Base-by-base conservation (phyloP, 2,797 vertebrate genomes). In the Limnodromus scolopaceus region DNA sequence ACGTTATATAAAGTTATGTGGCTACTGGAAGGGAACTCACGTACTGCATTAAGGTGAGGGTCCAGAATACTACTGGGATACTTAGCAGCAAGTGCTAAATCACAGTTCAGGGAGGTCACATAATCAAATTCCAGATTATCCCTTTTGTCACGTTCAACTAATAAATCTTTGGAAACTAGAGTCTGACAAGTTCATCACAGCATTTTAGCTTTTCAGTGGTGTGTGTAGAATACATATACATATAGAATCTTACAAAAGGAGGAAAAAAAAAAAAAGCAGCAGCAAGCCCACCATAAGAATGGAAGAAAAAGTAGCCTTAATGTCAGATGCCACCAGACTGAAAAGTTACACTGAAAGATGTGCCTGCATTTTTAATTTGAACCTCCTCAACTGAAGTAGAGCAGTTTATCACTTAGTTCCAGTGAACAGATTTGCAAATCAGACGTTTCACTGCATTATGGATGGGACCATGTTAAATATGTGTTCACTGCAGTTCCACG, bases 11-110 rank as follows among this genome's bases (percentile, higher is more conserved):
- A 92, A 90, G 75, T 88, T 96, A 92, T 6, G 34, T 48, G 58
- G 66, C 76, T 66, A 74, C 79, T 95, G 74, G 91, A 95, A 97
- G 57, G 92, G 68, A 96, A 70, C 49, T 96, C 90, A 93, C 51
- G 91, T 74, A 89, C 76, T 89, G 60, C 58, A 53, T 92, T 92
- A 95, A 91, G 76, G 54, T 76, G 70, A 96, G 74, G 45, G 48
- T 85, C 86, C 65, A 61, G 68, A 96, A 87, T 78, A 66, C 74
- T 65, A 82, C 48, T 57, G 76, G 65, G 36, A 92, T 74, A 92
- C 53, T 93, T 91, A 95, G 91, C 78, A 95, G 89, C 97, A 96
- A 97, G 94, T 93, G 93, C 97, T 98, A 98, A 98, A 98, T 98
- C 91, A 94, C 97, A 82, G 95, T 96, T 93, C 92, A 93, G 70